These are phyloP conservation scores for Platycercus adscitus DNA, from an alignment of 2,113 vertebrate species.

Conservation along the genomic window DNA sequence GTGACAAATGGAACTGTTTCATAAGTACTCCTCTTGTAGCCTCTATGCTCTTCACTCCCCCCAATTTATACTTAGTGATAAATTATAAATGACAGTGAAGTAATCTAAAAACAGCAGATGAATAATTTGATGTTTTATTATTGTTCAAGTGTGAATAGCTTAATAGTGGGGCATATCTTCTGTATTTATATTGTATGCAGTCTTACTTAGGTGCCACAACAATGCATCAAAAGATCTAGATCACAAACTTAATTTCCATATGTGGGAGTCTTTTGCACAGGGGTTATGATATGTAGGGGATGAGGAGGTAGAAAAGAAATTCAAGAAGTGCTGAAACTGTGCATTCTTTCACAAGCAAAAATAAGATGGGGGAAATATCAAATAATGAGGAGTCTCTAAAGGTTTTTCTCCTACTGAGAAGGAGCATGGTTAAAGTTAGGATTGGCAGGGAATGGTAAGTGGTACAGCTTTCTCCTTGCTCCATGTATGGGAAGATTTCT, in stretches of 20 bases:
- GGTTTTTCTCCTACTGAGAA: neutral
- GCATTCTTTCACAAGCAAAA: neutral
- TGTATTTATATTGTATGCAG: neutral
- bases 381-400: neutral
- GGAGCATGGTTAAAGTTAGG: neutral
- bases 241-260: neutral
- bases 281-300: neutral
- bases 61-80: neutral
- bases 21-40: neutral
- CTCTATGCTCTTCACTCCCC: neutral
- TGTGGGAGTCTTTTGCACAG: neutral
- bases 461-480: neutral
- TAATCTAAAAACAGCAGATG: neutral
- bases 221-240: neutral
- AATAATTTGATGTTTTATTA: neutral
- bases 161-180: neutral
- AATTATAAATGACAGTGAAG: neutral
- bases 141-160: neutral
- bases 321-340: neutral
- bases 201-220: neutral
- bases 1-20: slow-evolving; percentile 20
- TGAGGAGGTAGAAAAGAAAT: neutral
- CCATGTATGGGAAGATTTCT: neutral
- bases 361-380: neutral
- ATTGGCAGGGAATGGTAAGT: neutral